These are phyloP conservation scores for Pelmatolapia mariae DNA, from an alignment of 2,113 vertebrate species.

Conservation along the genomic window DNA sequence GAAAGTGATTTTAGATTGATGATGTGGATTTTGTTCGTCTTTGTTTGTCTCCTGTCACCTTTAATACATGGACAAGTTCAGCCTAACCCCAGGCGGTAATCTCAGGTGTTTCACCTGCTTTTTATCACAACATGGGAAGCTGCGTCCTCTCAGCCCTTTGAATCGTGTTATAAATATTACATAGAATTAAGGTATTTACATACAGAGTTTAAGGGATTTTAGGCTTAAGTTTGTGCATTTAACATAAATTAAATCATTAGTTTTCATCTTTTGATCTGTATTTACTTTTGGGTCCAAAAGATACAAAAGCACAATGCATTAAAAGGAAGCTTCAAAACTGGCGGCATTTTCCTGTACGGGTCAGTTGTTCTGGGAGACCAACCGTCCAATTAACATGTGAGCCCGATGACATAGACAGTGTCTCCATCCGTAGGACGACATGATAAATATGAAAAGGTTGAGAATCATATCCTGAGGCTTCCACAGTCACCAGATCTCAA, in stretches of 20 bases:
- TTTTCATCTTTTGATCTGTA: not conserved
- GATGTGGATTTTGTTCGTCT: not conserved
- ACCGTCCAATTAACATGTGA: not conserved
- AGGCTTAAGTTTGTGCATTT: not conserved
- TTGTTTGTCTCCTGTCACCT: not conserved
- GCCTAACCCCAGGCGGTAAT: not conserved
- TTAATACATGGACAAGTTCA: not conserved
- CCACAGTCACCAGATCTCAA: not conserved
- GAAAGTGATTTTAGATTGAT: not conserved
- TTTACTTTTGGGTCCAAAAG: fast-evolving
- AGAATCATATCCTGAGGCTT: fast-evolving
- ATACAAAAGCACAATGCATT: not conserved
- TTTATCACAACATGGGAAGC: not conserved
- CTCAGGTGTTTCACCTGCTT: not conserved
- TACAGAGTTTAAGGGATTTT: not conserved
- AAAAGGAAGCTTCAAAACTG: not conserved
- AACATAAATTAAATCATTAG: not conserved
- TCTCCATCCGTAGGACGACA: not conserved
- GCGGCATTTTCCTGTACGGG: fast-evolving
- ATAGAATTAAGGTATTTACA: not conserved
- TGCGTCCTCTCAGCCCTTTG: not conserved
- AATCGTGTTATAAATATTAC: fast-evolving
- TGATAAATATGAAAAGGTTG: not conserved
- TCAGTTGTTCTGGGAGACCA: not conserved
- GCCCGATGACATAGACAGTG: fast-evolving